Percentiles rank a stretch among this genome's conserved stretches.
These are phyloP conservation scores for Leptinotarsa haldemani DNA, from an alignment of 2,888 invertebrate genomes.

Conservation along the genomic window DNA sequence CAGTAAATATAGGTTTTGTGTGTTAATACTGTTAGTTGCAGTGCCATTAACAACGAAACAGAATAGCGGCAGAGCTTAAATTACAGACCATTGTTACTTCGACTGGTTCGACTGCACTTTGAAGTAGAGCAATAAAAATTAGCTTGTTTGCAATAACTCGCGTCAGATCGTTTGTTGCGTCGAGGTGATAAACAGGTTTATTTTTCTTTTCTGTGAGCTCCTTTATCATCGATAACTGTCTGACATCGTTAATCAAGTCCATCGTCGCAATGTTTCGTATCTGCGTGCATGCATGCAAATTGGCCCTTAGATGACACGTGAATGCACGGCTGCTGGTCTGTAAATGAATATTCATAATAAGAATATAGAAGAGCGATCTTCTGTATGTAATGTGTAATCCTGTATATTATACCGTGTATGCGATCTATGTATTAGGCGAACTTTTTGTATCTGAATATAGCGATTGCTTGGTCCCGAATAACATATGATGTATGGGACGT, in stretches of 20 bases:
- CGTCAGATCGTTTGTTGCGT: slow-evolving; percentile 4
- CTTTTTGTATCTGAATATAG: too few species aligned
- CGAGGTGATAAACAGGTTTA: slow-evolving; percentile 4
- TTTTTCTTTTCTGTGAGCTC: not conserved
- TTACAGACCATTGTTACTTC: slow-evolving; percentile 20
- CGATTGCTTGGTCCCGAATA: too few species aligned
- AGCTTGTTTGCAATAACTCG: slow-evolving; percentile 13
- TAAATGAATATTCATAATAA: too few species aligned
- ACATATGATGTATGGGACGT: too few species aligned
- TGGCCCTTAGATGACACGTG: not conserved
- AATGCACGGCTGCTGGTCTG: too few species aligned
- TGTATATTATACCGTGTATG: too few species aligned
- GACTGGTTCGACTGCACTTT: slow-evolving; percentile 16
- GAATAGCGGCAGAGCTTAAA: slow-evolving; percentile 23
- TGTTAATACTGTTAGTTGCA: slow-evolving; percentile 32
- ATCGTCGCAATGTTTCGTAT: not conserved
- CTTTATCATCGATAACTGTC: not conserved
- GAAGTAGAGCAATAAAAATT: slow-evolving; percentile 20
- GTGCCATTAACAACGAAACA: slow-evolving; percentile 32
- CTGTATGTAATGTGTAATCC: too few species aligned
- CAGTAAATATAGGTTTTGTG: slow-evolving; percentile 37
- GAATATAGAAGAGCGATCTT: too few species aligned
- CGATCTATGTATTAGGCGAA: too few species aligned
- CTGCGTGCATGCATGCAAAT: not conserved
- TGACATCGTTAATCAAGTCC: not conserved